Evolutionary conservation across 2,888 invertebrate genomes (phyloP).

Genomic region (Erebia ligea): DNA sequence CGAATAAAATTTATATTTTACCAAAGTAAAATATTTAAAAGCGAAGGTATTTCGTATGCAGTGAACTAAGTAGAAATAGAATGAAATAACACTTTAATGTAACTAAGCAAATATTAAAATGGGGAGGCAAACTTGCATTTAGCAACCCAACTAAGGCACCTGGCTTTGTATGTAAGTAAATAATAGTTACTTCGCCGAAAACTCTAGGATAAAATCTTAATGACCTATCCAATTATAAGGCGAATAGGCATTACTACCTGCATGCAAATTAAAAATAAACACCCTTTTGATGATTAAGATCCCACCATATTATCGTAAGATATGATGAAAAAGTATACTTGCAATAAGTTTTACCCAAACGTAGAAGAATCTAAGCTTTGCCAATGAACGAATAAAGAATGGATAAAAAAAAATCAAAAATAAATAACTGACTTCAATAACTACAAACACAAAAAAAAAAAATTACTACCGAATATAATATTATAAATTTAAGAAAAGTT

Average conservation of each 20-base stretch:
- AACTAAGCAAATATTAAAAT: neutral
- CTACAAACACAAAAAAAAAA: too few relatives aligned
- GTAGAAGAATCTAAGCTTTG: neutral
- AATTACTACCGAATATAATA: too few relatives aligned
- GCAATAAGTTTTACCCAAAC: neutral
- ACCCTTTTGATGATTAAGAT: neutral
- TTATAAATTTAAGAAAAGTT: too few relatives aligned
- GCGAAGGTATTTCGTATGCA: too few relatives aligned
- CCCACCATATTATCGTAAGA: neutral
- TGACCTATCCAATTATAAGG: neutral
- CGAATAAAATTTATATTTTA: neutral
- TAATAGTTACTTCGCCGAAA: neutral
- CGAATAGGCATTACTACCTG: neutral
- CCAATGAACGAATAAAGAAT: neutral
- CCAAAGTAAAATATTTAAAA: neutral
- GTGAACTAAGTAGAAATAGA: neutral
- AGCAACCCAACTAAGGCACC: neutral
- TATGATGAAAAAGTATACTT: neutral
- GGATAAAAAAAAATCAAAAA: too few relatives aligned
- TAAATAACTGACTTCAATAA: too few relatives aligned
- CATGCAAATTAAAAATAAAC: neutral
- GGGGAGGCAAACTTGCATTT: neutral
- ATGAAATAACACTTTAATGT: neutral
- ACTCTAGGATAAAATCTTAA: neutral
- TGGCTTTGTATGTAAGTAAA: neutral